Conservation (phyloP, 2,888 invertebrate species). For the Abrostola triplasia region DNA sequence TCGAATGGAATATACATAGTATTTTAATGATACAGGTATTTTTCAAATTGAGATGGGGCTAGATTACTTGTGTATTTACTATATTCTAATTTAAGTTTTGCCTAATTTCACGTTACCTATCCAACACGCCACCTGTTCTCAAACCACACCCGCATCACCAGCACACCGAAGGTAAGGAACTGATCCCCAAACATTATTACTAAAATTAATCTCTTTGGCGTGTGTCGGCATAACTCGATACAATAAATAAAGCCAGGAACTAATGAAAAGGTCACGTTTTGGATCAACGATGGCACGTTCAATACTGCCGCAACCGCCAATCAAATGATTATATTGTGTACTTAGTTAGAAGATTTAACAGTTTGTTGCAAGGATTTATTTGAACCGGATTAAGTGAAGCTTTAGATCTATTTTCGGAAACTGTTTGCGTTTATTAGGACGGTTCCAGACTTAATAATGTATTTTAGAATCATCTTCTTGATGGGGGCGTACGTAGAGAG, state of each 20-base stretch:
- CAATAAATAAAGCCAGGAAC: slow-evolving; percentile 29
- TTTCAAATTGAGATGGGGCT: too few relatives aligned
- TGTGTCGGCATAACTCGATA: slow-evolving; percentile 22
- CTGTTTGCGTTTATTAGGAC: too few relatives aligned
- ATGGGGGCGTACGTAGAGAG: too few relatives aligned
- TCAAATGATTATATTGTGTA: slow-evolving; percentile 18
- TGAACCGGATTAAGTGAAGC: background rate
- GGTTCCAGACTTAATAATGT: too few relatives aligned
- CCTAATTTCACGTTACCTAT: too few relatives aligned
- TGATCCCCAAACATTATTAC: slow-evolving; percentile 1
- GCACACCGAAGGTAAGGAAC: background rate
- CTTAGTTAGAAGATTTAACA: background rate
- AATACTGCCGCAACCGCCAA: background rate
- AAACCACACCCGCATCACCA: background rate
- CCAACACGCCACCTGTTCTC: too few relatives aligned
- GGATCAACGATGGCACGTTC: slow-evolving; percentile 3
- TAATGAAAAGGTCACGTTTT: slow-evolving; percentile 24
- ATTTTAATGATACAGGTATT: too few relatives aligned
- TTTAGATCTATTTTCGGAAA: too few relatives aligned
- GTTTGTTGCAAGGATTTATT: background rate
- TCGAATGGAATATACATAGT: too few relatives aligned
- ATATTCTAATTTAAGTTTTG: too few relatives aligned
- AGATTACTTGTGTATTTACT: too few relatives aligned
- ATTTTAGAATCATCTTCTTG: too few relatives aligned
- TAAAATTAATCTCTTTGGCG: slow-evolving; percentile 21